Evolutionary conservation across 2,113 vertebrate species (phyloP).

Genomic region (Mustela lutreola): DNA sequence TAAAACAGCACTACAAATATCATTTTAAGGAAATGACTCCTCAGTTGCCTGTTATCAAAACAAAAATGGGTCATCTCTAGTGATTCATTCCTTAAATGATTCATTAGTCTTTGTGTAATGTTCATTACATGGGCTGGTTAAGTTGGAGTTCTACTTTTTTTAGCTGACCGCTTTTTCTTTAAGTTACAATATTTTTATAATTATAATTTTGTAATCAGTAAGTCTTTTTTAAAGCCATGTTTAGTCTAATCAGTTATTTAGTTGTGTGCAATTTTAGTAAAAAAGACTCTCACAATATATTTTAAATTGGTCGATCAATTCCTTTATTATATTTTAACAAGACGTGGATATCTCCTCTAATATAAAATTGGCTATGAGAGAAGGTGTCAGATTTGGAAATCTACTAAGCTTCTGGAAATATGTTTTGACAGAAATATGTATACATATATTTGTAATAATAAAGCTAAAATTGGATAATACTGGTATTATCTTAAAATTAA

Average conservation of each 20-base stretch:
- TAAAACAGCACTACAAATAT: slow-evolving; percentile 16
- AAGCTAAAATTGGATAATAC: background rate
- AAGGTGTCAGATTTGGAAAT: background rate
- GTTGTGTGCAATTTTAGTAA: background rate
- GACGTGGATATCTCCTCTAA: background rate
- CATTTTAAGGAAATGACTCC: slow-evolving; percentile 23
- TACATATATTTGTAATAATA: background rate
- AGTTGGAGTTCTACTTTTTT: background rate
- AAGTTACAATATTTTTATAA: background rate
- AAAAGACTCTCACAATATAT: background rate
- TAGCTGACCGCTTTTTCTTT: slow-evolving; percentile 1
- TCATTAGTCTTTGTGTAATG: background rate
- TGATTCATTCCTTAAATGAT: background rate
- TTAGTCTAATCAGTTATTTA: background rate
- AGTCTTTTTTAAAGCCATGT: background rate
- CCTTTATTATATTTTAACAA: background rate
- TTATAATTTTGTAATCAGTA: slow-evolving; percentile 17
- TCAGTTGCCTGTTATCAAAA: slow-evolving; percentile 1
- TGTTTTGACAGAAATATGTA: background rate
- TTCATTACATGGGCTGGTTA: background rate
- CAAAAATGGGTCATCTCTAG: background rate
- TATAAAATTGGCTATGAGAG: background rate
- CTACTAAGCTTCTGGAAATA: background rate
- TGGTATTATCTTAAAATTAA: background rate
- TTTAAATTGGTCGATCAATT: background rate